A percentile compares a stretch with the other conserved stretches of the same genome.
phyloP scores from a whole-genome alignment of 2,113 vertebrate species.

The Mus spicilegus region DNA sequence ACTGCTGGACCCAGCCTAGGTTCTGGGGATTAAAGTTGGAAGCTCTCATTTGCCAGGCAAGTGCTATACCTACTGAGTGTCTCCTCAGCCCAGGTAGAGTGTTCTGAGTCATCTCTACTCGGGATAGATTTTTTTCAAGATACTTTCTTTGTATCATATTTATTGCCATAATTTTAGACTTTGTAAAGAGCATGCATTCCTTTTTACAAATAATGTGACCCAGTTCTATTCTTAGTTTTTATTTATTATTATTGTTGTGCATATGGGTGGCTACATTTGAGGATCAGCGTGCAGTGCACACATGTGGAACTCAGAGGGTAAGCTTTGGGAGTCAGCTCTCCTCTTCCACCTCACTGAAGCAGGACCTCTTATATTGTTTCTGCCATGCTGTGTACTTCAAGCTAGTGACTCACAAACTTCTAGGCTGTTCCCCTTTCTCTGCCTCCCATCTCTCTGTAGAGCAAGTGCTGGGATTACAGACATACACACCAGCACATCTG shows the following conservation, averaged over 20 bases:
- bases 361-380: not conserved
- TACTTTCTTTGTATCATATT: not conserved
- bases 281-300: no score
- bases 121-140: not conserved
- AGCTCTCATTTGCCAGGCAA: not conserved
- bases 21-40: not conserved
- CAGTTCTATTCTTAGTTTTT: not conserved
- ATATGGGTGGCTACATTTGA: not conserved
- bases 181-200: not conserved
- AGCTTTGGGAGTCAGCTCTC: not conserved
- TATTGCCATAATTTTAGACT: not conserved
- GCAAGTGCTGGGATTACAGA: not conserved
- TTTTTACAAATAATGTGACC: not conserved
- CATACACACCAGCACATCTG: no score
- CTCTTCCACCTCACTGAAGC: not conserved
- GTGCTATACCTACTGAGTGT: not conserved
- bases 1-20: not conserved
- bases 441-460: not conserved
- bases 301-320: not conserved
- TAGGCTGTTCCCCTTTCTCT: not conserved
- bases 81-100: not conserved
- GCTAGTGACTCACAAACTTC: not conserved
- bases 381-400: not conserved
- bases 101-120: not conserved
- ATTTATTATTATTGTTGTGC: not conserved